A percentile compares a stretch with the other conserved stretches of the same genome.
phyloP scores from a whole-genome alignment of 1,140 invertebrate species.

The Leptinotarsa lineolata region DNA sequence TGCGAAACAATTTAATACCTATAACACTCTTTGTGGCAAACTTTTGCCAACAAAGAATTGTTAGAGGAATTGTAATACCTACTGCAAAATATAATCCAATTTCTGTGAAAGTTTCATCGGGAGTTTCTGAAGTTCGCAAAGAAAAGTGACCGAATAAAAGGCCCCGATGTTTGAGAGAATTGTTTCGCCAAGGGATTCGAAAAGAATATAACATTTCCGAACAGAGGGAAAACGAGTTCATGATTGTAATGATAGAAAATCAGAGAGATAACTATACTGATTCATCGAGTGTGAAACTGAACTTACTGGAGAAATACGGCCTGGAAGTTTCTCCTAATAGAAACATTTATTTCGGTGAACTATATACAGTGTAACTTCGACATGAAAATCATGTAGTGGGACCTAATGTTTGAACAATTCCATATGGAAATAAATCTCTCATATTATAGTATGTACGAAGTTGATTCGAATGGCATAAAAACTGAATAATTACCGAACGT shows the following conservation, averaged over 20 bases:
- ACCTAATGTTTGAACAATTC: too few relatives aligned
- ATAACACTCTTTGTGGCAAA: constrained; percentile 23
- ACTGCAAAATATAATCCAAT: constrained; percentile 21
- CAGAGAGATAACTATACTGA: background rate
- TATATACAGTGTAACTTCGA: too few relatives aligned
- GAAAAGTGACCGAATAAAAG: constrained; percentile 19
- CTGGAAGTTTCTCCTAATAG: too few relatives aligned
- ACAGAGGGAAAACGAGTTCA: background rate
- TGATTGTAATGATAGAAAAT: constrained; percentile 1
- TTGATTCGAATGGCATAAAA: too few relatives aligned
- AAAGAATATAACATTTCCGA: background rate
- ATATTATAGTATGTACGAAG: too few relatives aligned
- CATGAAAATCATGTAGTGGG: too few relatives aligned
- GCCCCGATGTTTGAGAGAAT: background rate
- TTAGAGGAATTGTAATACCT: constrained; percentile 17
- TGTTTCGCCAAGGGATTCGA: background rate
- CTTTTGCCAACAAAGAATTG: constrained; percentile 19
- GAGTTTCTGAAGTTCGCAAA: constrained; percentile 11
- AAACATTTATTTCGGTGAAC: too few relatives aligned
- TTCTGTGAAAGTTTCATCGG: constrained; percentile 16
- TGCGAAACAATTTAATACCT: constrained; percentile 18
- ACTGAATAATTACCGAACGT: too few relatives aligned
- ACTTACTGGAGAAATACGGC: too few relatives aligned
- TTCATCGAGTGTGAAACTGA: too few relatives aligned
- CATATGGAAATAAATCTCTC: too few relatives aligned